Base-by-base conservation (phyloP, 2,113 vertebrate species). In the Oryzias melastigma region DNA sequence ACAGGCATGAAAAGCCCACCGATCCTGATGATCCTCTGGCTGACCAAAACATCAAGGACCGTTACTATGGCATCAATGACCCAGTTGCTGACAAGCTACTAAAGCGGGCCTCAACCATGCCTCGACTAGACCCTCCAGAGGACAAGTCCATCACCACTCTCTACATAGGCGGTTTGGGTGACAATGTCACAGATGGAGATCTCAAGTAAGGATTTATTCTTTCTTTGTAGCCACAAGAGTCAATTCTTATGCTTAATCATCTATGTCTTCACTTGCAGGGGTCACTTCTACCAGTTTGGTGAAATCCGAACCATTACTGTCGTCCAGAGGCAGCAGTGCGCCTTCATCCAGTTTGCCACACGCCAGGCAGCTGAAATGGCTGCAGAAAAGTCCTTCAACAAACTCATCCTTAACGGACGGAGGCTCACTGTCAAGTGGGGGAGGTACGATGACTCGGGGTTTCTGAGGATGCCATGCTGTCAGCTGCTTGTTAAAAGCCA, bases 391-490 rank as follows among this genome's bases (percentile, higher is more conserved):
- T 98, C 97, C 47, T 99, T 99, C 84, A 99, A 99, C 83, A 99
- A 99, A 62, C 92, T 99, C 58, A 99, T 99, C 45, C 94, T 99
- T 71, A 97, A 98, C 0, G 97, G 97, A 10, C 94, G 95, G 19
- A 91, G 97, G 35, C 95, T 99, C 53, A 98, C 98, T 0, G 97
- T 99, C 78, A 99, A 99, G 22, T 99, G 97, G 97, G 97, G 97
- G 87, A 94, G 97, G 97, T 98, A 68, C 89, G 92, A 68, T 14
- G 29, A 29, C 7, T 25, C 1, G 0, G 4, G 20, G 43, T 12
- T n/a, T 22, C 19, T 43, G 15, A 8, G 29, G 44, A 35, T 41
- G 17, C 17, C 41, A 45, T 41, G 54, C 51, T 43, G 48, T 57
- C 22, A 55, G 79, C 52, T 51, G 54, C 40, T 40, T 20, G 68